Base-by-base conservation (phyloP, 2,888 invertebrate genomes). In the Dastarcus helophoroides region DNA sequence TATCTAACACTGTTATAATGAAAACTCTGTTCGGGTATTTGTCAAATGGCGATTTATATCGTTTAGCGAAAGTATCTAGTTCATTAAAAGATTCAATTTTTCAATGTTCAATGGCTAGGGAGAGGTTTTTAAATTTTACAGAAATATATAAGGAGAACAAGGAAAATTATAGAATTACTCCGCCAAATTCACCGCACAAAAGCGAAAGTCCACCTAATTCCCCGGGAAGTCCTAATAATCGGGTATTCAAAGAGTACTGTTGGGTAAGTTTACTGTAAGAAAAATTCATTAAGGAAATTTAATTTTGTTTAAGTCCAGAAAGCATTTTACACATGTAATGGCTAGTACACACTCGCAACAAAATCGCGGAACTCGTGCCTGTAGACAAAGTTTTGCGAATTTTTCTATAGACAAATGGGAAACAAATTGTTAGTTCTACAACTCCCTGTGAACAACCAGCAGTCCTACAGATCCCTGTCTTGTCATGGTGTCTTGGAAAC, bases 91-190 rank as follows among this genome's bases (percentile, higher is more conserved):
- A 43, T 8, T 43, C 48, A 4, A 33, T 53, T 24, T 25, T 39
- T n/a, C 31, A 26, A 10, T 41, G 47, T 29, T 13, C 12, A 4
- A 34, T 41, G 13, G 43, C 43, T 8, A 40, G 32, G 28, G 33
- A 27, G 17, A 43, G 51, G 27, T 51, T 38, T 34, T 22, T 21
- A 9, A 31, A 19, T 9, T 53, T 37, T 31, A 36, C 39, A 24
- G 36, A 39, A 9, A 29, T 22, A n/a, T 42, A 51, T 29, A 45
- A 38, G 29, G 39, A 37, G 10, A 46, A 48, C 14, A 54, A 54
- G 33, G 54, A 54, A 29, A 54, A 54, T 35, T 53, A 53, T 31
- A 41, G 40, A 28, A 52, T 50, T 21, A 54, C 54, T n/a, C 54
- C 54, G 3, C 54, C 54, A 2, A 41, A 42, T 14, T 29, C 31